Evolutionary conservation across 2,797 vertebrate species (phyloP).

Genomic region (Gymnothorax reevesii): DNA sequence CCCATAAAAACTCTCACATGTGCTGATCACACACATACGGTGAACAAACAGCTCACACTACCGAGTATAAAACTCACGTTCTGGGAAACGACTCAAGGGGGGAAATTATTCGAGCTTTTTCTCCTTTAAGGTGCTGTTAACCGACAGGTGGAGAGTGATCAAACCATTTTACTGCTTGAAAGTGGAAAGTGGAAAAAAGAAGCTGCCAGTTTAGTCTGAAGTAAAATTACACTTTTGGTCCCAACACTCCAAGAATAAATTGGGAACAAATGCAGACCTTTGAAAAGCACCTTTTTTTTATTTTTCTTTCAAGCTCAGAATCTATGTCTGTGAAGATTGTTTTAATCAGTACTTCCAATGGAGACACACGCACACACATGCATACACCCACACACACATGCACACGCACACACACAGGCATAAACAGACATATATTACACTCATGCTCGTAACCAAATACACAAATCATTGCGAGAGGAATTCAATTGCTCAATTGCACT

Average conservation of each 20-base stretch:
- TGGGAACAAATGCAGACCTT: constrained; percentile 71
- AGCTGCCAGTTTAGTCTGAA: constrained; percentile 54
- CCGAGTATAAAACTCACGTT: neutral
- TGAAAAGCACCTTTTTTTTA: constrained; percentile 47
- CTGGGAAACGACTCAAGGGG: constrained; percentile 12
- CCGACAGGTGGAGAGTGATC: constrained; percentile 61
- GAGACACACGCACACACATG: constrained; percentile 27
- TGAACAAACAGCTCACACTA: neutral
- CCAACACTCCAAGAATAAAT: constrained; percentile 60
- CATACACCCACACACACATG: constrained; percentile 14
- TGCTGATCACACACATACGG: neutral
- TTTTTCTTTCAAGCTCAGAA: constrained; percentile 39
- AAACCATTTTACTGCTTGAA: constrained; percentile 62
- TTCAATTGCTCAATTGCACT: neutral
- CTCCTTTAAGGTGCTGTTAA: constrained; percentile 53
- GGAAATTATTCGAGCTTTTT: constrained; percentile 51
- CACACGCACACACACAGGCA: neutral
- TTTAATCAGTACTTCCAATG: constrained; percentile 52
- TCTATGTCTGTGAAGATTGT: constrained; percentile 44
- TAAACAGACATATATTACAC: neutral
- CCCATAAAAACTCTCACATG: neutral
- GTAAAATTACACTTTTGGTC: constrained; percentile 47
- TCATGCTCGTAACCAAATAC: constrained; percentile 22
- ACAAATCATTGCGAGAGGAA: neutral
- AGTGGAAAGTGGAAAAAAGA: constrained; percentile 50